phyloP scores from a whole-genome alignment of 1,140 invertebrate genomes.

The Amyelois transitella region DNA sequence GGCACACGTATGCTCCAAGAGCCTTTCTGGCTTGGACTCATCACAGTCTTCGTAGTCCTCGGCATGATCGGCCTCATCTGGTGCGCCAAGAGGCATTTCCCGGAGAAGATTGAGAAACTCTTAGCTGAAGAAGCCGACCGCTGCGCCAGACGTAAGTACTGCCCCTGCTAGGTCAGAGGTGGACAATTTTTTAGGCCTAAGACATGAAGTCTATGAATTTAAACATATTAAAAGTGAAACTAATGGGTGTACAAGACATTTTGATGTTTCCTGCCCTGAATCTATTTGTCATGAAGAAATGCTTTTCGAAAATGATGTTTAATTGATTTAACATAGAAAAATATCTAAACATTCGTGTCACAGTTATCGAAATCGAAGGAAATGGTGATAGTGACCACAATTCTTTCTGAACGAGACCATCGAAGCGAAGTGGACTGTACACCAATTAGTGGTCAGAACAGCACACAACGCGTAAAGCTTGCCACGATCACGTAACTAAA shows the following conservation, averaged over 20 bases:
- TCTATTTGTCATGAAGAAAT: no score
- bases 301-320: no score
- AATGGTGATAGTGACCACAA: no score
- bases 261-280: no score
- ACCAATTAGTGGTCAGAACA: slow-evolving; percentile 9
- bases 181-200: slow-evolving; percentile 49
- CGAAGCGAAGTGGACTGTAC: no score
- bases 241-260: no score
- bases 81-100: slow-evolving; percentile 87
- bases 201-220: slow-evolving; percentile 29
- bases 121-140: slow-evolving; percentile 85
- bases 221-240: no score
- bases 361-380: no score
- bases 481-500: slow-evolving; percentile 10
- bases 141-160: slow-evolving; percentile 75
- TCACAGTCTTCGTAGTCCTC: slow-evolving; percentile 85
- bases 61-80: slow-evolving; percentile 83
- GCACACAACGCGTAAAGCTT: slow-evolving; percentile 10
- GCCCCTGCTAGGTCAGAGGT: slow-evolving; percentile 19
- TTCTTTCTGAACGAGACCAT: no score
- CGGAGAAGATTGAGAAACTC: slow-evolving; percentile 87
- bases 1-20: slow-evolving; percentile 86
- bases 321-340: no score
- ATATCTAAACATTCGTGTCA: no score
- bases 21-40: slow-evolving; percentile 87